Evolutionary conservation across 2,113 vertebrate species (phyloP).

Genomic region (Camelus bactrianus): DNA sequence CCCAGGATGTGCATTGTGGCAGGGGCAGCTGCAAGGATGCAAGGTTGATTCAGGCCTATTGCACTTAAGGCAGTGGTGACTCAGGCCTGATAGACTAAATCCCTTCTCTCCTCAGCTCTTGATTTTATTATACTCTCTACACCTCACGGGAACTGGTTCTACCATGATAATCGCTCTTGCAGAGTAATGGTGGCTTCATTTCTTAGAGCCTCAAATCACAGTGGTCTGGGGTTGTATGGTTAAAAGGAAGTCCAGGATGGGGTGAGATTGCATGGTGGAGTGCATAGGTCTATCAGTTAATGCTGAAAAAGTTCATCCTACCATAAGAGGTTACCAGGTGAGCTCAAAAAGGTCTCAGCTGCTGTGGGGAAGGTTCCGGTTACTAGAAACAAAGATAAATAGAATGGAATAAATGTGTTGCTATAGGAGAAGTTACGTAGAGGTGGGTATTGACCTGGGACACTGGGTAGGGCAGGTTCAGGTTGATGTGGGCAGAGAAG

Average conservation of each 20-base stretch:
- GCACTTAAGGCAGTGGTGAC: background rate
- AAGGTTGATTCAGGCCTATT: background rate
- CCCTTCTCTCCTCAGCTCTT: background rate
- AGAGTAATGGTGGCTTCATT: background rate
- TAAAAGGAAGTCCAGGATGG: background rate
- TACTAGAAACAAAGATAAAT: conserved; percentile 22
- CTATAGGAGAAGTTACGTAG: background rate
- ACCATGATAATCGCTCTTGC: background rate
- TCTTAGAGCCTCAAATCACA: background rate
- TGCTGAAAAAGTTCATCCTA: background rate
- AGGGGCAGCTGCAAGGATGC: background rate
- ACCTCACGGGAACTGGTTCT: background rate
- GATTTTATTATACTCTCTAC: background rate
- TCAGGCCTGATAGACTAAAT: background rate
- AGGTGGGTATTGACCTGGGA: background rate
- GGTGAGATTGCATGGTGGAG: background rate
- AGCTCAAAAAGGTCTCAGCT: background rate
- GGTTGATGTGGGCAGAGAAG: background rate
- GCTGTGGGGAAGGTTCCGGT: background rate
- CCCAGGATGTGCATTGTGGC: background rate
- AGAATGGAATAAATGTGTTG: background rate
- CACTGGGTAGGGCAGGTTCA: background rate
- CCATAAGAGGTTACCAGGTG: background rate
- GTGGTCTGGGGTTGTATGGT: background rate
- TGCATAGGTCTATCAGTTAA: background rate